Percentiles rank a stretch among this genome's conserved stretches.
These are phyloP conservation scores for Hartigia nigra DNA, from an alignment of 2,888 invertebrate species.

Conservation along the genomic window DNA sequence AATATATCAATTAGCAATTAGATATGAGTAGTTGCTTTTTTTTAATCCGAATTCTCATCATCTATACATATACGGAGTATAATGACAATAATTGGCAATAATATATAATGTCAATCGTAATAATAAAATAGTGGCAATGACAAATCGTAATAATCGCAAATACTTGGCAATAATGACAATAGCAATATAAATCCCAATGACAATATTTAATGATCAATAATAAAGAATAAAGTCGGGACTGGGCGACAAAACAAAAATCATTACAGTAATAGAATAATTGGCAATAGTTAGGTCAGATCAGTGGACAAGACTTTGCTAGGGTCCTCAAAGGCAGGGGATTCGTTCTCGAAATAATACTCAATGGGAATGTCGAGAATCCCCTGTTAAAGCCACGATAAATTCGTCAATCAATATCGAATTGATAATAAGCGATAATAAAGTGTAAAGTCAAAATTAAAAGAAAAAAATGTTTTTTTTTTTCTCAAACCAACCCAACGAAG, in stretches of 20 bases:
- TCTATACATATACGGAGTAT: slow-evolving; percentile 12
- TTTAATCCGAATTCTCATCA: slow-evolving; percentile 16
- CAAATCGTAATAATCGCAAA: slow-evolving; percentile 20
- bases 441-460: slow-evolving; percentile 19
- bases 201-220: slow-evolving; percentile 18
- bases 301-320: not conserved
- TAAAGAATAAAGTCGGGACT: not conserved
- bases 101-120: slow-evolving; percentile 13
- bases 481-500: not conserved
- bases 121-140: slow-evolving; percentile 18
- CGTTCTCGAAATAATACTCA: not conserved
- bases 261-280: not conserved
- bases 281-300: not conserved
- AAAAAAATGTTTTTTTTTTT: too few relatives aligned
- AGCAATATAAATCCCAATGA: slow-evolving; percentile 18
- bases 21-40: slow-evolving; percentile 46
- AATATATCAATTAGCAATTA: slow-evolving; percentile 45
- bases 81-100: slow-evolving; percentile 18
- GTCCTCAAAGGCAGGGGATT: not conserved
- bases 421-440: slow-evolving; percentile 13
- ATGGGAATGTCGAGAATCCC: not conserved
- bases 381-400: not conserved
- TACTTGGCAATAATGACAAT: slow-evolving; percentile 18
- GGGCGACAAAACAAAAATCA: not conserved
- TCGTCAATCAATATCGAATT: slow-evolving; percentile 12